Conservation (phyloP, 2,888 invertebrate genomes). For the Oscheius onirici region DNA sequence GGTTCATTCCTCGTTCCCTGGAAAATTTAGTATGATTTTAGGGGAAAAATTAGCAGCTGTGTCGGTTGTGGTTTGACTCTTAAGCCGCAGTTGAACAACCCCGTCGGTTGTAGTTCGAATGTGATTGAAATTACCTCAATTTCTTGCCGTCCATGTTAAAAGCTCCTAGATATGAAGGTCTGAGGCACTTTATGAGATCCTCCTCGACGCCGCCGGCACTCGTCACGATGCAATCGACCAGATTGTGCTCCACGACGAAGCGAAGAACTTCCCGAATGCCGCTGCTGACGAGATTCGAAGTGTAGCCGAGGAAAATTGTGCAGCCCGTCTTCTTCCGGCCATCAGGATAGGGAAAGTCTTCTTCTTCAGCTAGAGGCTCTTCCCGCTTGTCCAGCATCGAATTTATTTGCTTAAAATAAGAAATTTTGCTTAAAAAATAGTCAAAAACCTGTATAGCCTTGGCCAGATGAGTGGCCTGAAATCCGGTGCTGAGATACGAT, state of each 20-base stretch:
- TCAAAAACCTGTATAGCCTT: constrained; percentile 82
- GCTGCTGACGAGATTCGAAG: constrained; percentile 95
- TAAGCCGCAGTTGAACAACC: too few relatives aligned
- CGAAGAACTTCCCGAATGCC: constrained; percentile 83
- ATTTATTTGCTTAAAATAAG: constrained; percentile 63
- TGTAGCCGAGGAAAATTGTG: constrained; percentile 95
- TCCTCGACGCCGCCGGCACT: constrained; percentile 98
- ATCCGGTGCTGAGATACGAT: constrained; percentile 86
- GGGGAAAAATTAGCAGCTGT: background rate
- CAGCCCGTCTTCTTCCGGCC: constrained; percentile 76
- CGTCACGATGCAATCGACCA: constrained; percentile 94
- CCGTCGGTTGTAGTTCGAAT: too few relatives aligned
- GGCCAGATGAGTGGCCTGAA: constrained; percentile 95
- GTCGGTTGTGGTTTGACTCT: too few relatives aligned
- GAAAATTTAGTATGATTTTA: background rate
- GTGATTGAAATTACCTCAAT: constrained; percentile 77
- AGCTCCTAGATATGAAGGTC: constrained; percentile 87
- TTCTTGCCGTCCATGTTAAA: constrained; percentile 60
- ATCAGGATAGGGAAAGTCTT: constrained; percentile 61
- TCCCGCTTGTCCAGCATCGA: constrained; percentile 61
- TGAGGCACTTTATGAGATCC: constrained; percentile 97
- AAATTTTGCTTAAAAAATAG: constrained; percentile 54
- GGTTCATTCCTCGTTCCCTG: constrained; percentile 81
- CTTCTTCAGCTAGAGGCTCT: constrained; percentile 34
- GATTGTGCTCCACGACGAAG: constrained; percentile 75